These are phyloP conservation scores for Hydrolagus colliei DNA, from an alignment of 2,797 vertebrate genomes.

Conservation along the genomic window DNA sequence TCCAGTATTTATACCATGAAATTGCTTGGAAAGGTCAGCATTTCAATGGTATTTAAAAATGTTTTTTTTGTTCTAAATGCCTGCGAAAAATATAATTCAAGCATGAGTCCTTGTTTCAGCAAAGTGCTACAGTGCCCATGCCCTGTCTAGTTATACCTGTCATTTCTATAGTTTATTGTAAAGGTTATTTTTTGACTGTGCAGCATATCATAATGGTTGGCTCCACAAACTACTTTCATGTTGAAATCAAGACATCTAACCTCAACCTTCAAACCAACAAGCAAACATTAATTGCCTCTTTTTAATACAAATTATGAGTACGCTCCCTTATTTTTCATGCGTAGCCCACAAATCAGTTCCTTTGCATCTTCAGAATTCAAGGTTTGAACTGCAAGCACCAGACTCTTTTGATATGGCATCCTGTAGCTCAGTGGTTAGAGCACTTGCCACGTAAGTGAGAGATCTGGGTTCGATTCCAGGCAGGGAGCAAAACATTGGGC, in stretches of 20 bases:
- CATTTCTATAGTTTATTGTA: neutral
- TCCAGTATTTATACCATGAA: too few species aligned
- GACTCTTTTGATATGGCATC: neutral
- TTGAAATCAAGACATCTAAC: neutral
- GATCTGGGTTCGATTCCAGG: too few species aligned
- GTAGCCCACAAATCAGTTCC: neutral
- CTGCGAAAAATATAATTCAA: neutral
- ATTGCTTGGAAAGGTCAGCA: too few species aligned
- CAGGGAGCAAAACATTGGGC: too few species aligned
- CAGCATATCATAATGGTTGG: neutral
- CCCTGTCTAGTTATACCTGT: neutral
- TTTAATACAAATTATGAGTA: neutral
- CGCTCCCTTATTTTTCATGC: neutral
- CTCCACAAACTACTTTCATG: neutral
- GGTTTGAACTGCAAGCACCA: neutral
- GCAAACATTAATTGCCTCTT: neutral
- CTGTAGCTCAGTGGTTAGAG: too few species aligned
- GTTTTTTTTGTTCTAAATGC: too few species aligned
- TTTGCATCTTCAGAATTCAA: neutral
- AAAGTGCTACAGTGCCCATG: too few species aligned
- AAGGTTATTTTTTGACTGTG: neutral
- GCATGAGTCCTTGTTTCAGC: neutral
- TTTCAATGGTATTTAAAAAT: too few species aligned
- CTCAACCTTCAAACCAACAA: neutral
- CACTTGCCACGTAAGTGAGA: too few species aligned